Conservation (phyloP, 1,140 invertebrate species). For the Holcopasites calliopsidis region DNA sequence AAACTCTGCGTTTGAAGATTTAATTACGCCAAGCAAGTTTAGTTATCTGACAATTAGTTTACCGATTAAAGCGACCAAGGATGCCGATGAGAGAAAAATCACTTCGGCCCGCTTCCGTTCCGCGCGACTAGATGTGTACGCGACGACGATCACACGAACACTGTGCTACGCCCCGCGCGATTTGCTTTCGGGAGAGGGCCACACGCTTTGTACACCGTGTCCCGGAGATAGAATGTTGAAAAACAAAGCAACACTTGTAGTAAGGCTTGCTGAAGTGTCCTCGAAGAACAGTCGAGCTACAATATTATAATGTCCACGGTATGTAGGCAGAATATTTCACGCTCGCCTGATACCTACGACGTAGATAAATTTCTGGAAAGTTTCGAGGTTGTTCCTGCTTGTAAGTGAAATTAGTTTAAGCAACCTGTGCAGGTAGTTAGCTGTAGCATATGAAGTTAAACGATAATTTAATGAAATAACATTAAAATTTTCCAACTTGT, state of each 20-base stretch:
- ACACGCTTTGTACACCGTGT: neutral
- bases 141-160: neutral
- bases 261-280: neutral
- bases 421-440: too few species aligned
- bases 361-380: neutral
- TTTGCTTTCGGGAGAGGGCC: conserved; percentile 13
- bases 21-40: too few species aligned
- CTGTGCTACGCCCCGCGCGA: neutral
- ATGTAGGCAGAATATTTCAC: neutral
- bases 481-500: too few species aligned
- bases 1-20: too few species aligned
- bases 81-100: neutral
- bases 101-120: neutral
- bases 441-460: too few species aligned
- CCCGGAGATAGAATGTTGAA: conserved; percentile 1
- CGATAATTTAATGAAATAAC: too few species aligned
- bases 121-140: neutral
- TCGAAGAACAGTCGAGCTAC: neutral
- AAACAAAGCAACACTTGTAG: conserved; percentile 8
- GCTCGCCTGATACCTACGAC: too few species aligned
- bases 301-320: neutral
- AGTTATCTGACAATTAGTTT: too few species aligned
- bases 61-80: too few species aligned
- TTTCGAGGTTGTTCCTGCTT: too few species aligned
- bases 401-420: too few species aligned